Evolutionary conservation across 2,888 invertebrate species (phyloP).

Genomic region (Portevinia maculata): DNA sequence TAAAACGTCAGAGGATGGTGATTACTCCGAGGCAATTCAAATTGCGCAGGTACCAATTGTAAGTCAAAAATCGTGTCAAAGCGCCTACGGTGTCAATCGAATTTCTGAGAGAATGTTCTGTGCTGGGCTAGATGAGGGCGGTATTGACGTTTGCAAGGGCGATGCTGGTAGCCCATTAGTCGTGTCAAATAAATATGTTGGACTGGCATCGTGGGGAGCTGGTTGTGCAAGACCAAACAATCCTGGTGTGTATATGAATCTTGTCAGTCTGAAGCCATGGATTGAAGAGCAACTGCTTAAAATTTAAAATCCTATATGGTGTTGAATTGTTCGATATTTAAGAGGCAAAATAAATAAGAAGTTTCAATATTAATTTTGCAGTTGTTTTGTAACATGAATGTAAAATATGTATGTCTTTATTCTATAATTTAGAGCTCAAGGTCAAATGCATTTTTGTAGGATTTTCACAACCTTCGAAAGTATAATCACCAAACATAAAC

Average conservation of each 20-base stretch:
- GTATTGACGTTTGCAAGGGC: slow-evolving; percentile 68
- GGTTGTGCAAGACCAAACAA: slow-evolving; percentile 70
- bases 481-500: too few species aligned
- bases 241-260: slow-evolving; percentile 75
- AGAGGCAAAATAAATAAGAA: neutral
- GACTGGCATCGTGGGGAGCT: slow-evolving; percentile 75
- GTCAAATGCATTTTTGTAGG: too few species aligned
- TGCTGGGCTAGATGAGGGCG: slow-evolving; percentile 56
- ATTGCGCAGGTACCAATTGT: slow-evolving; percentile 9
- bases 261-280: slow-evolving; percentile 55
- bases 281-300: neutral
- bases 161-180: slow-evolving; percentile 75
- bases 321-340: neutral
- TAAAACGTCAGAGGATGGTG: slow-evolving; percentile 15
- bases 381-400: too few species aligned
- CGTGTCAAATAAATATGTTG: slow-evolving; percentile 57
- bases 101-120: slow-evolving; percentile 66
- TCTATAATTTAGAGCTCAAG: too few species aligned
- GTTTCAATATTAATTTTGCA: too few species aligned
- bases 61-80: slow-evolving; percentile 35
- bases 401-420: too few species aligned
- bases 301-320: neutral
- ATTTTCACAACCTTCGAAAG: too few species aligned
- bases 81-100: neutral
- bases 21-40: slow-evolving; percentile 39